Evolutionary conservation across 2,113 vertebrate genomes (phyloP).

Genomic region (mouse (Mus musculus)): DNA sequence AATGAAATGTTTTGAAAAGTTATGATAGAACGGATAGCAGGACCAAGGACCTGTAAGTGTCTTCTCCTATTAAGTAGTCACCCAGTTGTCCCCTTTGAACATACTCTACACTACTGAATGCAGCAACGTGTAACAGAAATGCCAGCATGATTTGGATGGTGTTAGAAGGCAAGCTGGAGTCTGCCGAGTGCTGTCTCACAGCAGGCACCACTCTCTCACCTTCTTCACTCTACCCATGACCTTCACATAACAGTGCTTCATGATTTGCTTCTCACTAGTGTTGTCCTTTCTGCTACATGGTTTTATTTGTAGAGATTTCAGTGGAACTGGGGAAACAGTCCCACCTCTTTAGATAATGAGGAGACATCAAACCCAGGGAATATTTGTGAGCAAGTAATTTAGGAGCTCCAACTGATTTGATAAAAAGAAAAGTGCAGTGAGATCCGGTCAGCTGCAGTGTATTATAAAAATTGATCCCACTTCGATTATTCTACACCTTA

Average conservation of each 20-base stretch:
- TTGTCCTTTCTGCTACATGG: not conserved
- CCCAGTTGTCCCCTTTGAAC: not conserved
- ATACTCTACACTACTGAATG: not conserved
- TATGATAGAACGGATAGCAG: not conserved
- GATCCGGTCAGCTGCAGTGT: not conserved
- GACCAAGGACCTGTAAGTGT: not conserved
- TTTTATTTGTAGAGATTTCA: conserved; percentile 21
- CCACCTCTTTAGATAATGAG: not conserved
- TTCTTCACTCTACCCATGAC: not conserved
- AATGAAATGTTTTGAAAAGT: not conserved
- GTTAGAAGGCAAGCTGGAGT: not conserved
- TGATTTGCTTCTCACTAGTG: not conserved
- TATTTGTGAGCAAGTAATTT: not conserved
- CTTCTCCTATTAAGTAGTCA: not conserved
- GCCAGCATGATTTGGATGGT: not conserved
- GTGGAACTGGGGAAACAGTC: not conserved
- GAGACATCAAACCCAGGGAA: not conserved
- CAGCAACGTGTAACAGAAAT: not conserved
- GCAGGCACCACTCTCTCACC: not conserved
- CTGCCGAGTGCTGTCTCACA: not conserved
- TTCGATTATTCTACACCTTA: not conserved
- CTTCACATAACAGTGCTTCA: not conserved
- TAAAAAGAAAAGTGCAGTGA: not conserved
- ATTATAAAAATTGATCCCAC: not conserved
- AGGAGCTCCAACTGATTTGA: not conserved